These are phyloP conservation scores for Acanthornis magna DNA, from an alignment of 2,797 vertebrate genomes.

Conservation along the genomic window DNA sequence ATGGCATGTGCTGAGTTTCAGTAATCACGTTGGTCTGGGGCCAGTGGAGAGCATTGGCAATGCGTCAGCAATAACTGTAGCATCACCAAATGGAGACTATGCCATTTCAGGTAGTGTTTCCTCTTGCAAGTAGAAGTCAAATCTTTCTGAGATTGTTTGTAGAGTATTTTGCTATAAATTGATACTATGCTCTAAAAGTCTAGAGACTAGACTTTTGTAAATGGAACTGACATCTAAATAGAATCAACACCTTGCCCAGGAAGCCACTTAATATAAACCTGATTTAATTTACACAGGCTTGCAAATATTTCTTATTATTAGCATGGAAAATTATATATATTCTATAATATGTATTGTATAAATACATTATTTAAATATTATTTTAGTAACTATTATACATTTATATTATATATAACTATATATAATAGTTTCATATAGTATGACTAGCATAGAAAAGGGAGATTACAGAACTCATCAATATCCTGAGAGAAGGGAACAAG, in stretches of 20 bases:
- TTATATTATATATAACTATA: background rate
- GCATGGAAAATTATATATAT: background rate
- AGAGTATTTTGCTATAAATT: background rate
- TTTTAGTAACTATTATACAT: background rate
- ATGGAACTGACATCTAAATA: background rate
- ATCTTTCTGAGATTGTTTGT: background rate
- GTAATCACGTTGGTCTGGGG: conserved; percentile 93
- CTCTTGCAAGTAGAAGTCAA: background rate
- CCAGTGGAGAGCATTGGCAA: conserved; percentile 96
- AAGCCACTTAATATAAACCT: background rate
- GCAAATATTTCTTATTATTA: background rate
- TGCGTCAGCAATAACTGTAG: conserved; percentile 92
- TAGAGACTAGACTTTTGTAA: background rate
- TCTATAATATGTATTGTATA: background rate
- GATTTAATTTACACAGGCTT: background rate
- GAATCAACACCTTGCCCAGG: background rate
- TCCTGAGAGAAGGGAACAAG: background rate
- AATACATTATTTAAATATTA: background rate
- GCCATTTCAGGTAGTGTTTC: conserved; percentile 87
- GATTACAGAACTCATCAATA: background rate
- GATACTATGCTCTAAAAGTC: background rate
- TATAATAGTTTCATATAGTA: background rate
- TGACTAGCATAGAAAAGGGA: background rate
- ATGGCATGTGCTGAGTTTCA: conserved; percentile 97
- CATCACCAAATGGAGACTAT: conserved; percentile 92